Conservation (phyloP, 1,140 invertebrate genomes). For the Meloidogyne chitwoodi region DNA sequence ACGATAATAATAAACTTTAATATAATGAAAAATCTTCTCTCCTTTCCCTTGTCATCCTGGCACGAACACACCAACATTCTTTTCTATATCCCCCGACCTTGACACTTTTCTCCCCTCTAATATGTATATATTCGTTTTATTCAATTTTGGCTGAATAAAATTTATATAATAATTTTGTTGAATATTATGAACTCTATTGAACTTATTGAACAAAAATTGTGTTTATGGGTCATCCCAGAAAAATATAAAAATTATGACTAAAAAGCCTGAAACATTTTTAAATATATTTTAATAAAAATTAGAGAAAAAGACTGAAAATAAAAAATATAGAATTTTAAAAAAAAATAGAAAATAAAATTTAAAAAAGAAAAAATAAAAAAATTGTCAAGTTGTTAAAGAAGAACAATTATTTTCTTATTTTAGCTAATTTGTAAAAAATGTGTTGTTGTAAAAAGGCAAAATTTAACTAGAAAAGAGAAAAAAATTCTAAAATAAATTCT, state of each 20-base stretch:
- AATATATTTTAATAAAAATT: too few species aligned
- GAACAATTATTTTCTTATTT: not conserved
- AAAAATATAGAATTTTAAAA: too few species aligned
- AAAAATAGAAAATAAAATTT: not conserved
- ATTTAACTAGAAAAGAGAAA: not conserved
- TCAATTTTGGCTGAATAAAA: not conserved
- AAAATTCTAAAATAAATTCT: not conserved
- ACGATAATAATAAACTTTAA: too few species aligned
- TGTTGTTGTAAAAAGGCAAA: not conserved
- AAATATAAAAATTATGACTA: not conserved
- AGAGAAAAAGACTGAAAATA: not conserved
- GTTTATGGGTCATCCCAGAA: not conserved
- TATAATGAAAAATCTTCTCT: too few species aligned
- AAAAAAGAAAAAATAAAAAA: not conserved
- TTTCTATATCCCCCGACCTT: not conserved
- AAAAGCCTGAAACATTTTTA: too few species aligned
- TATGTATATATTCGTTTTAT: not conserved
- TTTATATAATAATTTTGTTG: not conserved
- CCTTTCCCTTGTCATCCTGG: not conserved
- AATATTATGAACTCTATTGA: not conserved
- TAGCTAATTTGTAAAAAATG: not conserved
- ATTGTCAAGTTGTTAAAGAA: not conserved
- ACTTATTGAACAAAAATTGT: not conserved
- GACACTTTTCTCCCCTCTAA: not conserved
- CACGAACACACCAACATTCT: not conserved